phyloP scores from a whole-genome alignment of 2,797 vertebrate genomes.

The Heteromormyrus szaboi region DNA sequence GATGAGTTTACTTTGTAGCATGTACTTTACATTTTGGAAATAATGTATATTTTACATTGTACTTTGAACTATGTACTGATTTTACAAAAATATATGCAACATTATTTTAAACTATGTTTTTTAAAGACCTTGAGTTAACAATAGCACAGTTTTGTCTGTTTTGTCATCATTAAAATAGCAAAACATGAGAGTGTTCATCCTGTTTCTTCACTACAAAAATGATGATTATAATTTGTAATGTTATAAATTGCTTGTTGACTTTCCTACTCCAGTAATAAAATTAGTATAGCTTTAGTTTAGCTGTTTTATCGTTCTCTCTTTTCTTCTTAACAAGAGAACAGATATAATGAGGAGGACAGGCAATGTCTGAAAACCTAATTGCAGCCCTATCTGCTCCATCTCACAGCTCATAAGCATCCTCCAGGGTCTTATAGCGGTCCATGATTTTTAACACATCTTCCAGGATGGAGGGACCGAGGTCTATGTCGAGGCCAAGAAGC shows the following conservation, averaged over 20 bases:
- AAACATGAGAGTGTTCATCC: not conserved
- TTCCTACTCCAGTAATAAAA: not conserved
- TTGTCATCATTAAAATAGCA: not conserved
- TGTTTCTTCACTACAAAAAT: not conserved
- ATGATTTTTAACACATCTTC: constrained; percentile 74
- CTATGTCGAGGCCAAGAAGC: constrained; percentile 60
- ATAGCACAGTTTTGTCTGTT: not conserved
- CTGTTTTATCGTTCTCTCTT: not conserved
- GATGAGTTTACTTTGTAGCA: not conserved
- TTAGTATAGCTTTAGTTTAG: not conserved
- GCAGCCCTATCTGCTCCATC: not conserved
- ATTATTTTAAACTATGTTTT: not conserved
- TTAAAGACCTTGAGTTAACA: not conserved
- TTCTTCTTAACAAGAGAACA: not conserved
- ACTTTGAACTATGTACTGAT: not conserved
- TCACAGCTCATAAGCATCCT: constrained; percentile 61
- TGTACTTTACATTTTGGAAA: not conserved
- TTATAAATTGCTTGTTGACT: not conserved
- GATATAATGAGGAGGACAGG: not conserved
- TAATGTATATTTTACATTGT: not conserved
- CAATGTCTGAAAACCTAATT: not conserved
- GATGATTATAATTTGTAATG: not conserved
- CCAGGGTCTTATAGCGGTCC: constrained; percentile 67
- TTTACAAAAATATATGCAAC: not conserved
- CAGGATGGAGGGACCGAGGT: constrained; percentile 74